phyloP scores from a whole-genome alignment of 2,797 vertebrate genomes.

The Pangasius larnaudii region DNA sequence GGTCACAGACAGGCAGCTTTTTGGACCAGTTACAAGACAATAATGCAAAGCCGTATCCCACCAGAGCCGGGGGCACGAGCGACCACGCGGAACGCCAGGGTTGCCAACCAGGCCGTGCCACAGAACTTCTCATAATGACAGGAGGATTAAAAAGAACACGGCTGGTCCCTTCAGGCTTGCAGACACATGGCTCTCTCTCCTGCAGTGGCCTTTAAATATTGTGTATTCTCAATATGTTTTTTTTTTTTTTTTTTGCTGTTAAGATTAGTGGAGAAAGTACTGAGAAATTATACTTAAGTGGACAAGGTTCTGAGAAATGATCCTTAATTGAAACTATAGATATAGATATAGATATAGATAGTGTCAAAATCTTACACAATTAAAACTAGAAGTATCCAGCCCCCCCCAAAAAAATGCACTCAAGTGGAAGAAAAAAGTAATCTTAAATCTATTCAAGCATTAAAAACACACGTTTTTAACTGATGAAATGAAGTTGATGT shows the following conservation, averaged over 20 bases:
- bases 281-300: background rate
- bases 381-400: too few species aligned
- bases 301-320: background rate
- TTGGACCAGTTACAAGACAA: slow-evolving; percentile 39
- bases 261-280: background rate
- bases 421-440: too few species aligned
- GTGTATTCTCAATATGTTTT: background rate
- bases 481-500: too few species aligned
- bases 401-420: too few species aligned
- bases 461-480: too few species aligned
- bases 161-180: background rate
- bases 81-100: slow-evolving; percentile 29
- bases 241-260: background rate
- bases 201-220: background rate
- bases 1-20: slow-evolving; percentile 22
- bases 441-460: background rate
- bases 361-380: too few species aligned
- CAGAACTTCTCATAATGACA: slow-evolving; percentile 34
- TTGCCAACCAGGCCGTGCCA: slow-evolving; percentile 37
- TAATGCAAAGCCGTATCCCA: slow-evolving; percentile 9
- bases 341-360: too few species aligned
- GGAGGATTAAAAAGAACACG: slow-evolving; percentile 32
- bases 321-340: background rate
- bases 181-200: background rate
- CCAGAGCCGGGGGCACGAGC: slow-evolving; percentile 5